Conservation (phyloP, 2,888 invertebrate genomes). For the Odontomyia ornata region DNA sequence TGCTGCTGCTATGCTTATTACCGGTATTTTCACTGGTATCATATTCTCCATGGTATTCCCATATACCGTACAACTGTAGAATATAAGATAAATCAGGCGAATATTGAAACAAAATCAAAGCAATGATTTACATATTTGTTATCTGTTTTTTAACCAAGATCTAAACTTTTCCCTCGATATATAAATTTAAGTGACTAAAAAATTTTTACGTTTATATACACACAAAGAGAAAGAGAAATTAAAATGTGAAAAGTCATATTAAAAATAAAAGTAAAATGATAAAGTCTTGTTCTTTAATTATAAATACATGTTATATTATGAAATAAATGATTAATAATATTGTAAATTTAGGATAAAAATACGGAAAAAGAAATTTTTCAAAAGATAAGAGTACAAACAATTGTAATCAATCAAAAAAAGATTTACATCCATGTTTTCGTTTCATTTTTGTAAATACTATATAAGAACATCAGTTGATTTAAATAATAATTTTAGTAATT, state of each 20-base stretch:
- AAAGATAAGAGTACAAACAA: constrained; percentile 24
- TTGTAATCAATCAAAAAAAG: constrained; percentile 24
- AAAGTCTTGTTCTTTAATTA: background rate
- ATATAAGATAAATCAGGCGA: background rate
- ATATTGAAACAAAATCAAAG: background rate
- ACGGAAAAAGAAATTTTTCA: background rate
- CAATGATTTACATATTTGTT: constrained; percentile 13
- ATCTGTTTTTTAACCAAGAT: constrained; percentile 16
- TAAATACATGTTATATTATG: background rate
- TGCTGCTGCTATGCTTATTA: constrained; percentile 89
- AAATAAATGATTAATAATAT: background rate
- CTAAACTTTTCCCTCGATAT: background rate
- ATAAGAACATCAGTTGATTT: background rate
- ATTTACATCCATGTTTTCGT: background rate
- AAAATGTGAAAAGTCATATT: background rate
- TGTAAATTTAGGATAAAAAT: background rate
- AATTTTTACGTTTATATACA: background rate
- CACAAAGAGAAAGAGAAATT: background rate
- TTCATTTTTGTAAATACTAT: background rate
- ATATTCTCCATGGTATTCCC: constrained; percentile 78
- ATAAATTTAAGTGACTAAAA: background rate
- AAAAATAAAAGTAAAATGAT: background rate
- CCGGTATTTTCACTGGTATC: constrained; percentile 89
- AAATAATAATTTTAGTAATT: too few relatives aligned
- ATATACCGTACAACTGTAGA: constrained; percentile 64